Conservation (phyloP, 1,140 invertebrate species). For the Geopemphigus sp. region DNA sequence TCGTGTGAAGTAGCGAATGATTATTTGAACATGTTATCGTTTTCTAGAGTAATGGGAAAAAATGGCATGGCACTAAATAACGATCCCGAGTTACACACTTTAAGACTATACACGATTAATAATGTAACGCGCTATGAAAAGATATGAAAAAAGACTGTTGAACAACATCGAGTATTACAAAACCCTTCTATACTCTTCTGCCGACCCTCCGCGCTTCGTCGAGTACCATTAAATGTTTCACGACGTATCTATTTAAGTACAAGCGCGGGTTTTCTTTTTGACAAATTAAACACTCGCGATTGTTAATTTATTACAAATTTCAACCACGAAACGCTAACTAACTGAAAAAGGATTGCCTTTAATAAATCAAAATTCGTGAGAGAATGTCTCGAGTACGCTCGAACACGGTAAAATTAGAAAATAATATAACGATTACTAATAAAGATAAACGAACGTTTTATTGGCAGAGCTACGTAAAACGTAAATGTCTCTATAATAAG, state of each 20-base stretch:
- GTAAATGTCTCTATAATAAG: too few species aligned
- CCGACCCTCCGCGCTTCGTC: too few species aligned
- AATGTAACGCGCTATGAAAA: neutral
- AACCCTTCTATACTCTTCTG: neutral
- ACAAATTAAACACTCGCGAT: neutral
- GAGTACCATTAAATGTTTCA: neutral
- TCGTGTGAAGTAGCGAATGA: neutral
- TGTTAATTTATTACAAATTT: slow-evolving; percentile 16
- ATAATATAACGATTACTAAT: neutral
- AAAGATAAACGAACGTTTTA: neutral
- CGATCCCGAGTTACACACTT: slow-evolving; percentile 6
- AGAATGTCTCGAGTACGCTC: neutral
- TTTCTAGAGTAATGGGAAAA: slow-evolving; percentile 29
- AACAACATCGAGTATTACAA: slow-evolving; percentile 6
- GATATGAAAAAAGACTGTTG: neutral
- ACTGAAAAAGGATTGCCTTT: too few species aligned
- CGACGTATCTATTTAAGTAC: slow-evolving; percentile 26
- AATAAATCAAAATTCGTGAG: neutral
- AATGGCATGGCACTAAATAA: slow-evolving; percentile 44
- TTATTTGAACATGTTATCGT: slow-evolving; percentile 30
- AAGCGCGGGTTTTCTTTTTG: slow-evolving; percentile 6
- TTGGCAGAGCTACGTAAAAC: neutral
- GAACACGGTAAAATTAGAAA: neutral
- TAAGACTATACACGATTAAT: slow-evolving; percentile 21
- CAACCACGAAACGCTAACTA: neutral